These are phyloP conservation scores for Podarcis muralis DNA, from an alignment of 2,113 vertebrate genomes.

Conservation along the genomic window DNA sequence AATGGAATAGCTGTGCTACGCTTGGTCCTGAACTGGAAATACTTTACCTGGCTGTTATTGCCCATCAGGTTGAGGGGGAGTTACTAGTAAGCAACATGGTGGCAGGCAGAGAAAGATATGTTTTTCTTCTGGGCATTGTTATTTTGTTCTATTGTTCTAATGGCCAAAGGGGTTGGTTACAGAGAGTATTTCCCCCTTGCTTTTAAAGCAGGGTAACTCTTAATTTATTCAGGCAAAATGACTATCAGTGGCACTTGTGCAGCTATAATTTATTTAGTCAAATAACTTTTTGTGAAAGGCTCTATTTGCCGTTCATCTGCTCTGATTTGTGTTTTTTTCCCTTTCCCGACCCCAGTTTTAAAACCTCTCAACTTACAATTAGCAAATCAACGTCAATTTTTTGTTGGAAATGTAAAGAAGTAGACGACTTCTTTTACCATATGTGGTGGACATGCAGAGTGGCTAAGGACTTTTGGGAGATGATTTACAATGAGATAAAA, in stretches of 20 bases:
- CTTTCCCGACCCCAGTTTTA: no score
- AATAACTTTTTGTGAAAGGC: not conserved
- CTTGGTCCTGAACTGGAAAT: constrained; percentile 21
- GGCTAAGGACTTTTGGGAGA: no score
- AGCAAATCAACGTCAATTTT: no score
- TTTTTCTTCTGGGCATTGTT: not conserved
- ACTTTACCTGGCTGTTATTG: not conserved
- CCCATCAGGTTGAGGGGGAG: not conserved
- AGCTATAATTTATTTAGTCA: not conserved
- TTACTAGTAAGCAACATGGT: constrained; percentile 26
- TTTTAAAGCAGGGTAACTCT: not conserved
- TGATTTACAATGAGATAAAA: no score
- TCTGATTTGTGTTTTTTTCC: not conserved
- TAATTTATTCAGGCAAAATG: not conserved
- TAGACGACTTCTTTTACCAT: no score
- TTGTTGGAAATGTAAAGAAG: no score
- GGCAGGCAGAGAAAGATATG: constrained; percentile 22
- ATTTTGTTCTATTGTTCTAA: not conserved
- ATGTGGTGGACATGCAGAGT: no score
- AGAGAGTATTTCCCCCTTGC: constrained; percentile 7
- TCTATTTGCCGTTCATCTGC: not conserved
- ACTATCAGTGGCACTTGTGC: not conserved
- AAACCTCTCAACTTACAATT: no score
- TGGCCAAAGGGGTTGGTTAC: constrained; percentile 16
- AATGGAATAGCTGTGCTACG: constrained; percentile 20